phyloP scores from a whole-genome alignment of 2,888 invertebrate species.

The Candidula unifasciata region DNA sequence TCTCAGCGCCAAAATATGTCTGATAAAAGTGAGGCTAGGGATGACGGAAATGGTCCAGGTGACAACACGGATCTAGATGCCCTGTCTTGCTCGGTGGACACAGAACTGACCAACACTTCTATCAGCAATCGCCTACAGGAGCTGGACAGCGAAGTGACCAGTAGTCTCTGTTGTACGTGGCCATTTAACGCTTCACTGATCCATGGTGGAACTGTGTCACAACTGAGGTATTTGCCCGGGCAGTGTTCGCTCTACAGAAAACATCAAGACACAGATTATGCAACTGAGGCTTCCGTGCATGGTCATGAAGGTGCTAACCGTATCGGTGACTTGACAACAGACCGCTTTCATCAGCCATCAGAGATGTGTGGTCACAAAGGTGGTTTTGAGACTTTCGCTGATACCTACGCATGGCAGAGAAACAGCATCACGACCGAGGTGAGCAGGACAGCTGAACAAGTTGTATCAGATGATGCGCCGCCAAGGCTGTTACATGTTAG shows the following conservation, averaged over 20 bases:
- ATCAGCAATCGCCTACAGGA: conserved; percentile 1
- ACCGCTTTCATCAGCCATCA: background rate
- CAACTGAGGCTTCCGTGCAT: background rate
- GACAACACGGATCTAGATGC: conserved; percentile 19
- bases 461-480: background rate
- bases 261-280: background rate
- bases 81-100: conserved; percentile 17
- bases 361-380: background rate
- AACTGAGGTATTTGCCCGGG: too few relatives aligned
- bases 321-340: too few relatives aligned
- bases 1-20: background rate
- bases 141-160: background rate
- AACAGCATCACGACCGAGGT: background rate
- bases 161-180: background rate
- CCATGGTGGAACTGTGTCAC: too few relatives aligned
- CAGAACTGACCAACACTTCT: conserved; percentile 7
- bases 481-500: background rate
- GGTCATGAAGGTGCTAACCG: background rate
- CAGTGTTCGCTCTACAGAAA: too few relatives aligned
- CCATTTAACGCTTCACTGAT: background rate
- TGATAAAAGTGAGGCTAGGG: background rate
- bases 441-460: too few relatives aligned
- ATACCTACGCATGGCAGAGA: background rate
- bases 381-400: background rate
- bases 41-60: background rate